A percentile compares a stretch with the other conserved stretches of the same genome.
These are phyloP conservation scores for Arion vulgaris DNA, from an alignment of 1,140 invertebrate genomes.

Conservation along the genomic window DNA sequence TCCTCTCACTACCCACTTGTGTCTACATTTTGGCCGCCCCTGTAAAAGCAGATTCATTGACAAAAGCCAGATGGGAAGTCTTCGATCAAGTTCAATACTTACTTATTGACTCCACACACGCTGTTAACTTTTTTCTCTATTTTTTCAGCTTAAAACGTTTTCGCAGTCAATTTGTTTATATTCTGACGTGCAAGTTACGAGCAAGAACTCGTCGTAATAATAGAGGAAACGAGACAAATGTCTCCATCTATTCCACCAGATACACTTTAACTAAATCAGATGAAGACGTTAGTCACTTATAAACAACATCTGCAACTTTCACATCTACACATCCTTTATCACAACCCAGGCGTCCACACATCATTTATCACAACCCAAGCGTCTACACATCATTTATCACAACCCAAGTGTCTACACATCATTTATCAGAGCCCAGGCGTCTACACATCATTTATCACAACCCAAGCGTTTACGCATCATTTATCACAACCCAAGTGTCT, in stretches of 20 bases:
- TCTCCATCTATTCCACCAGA: not conserved
- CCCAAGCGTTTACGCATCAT: no score
- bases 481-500: no score
- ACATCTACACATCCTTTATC: no score
- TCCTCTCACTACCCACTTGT: conserved; percentile 43
- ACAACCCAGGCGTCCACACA: no score
- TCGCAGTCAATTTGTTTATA: conserved; percentile 36
- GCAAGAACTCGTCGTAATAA: not conserved
- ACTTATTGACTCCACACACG: conserved; percentile 42
- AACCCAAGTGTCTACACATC: no score
- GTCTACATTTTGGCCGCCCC: conserved; percentile 18
- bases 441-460: no score
- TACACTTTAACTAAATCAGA: conserved; percentile 11
- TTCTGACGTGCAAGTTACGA: conserved; percentile 13
- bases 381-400: no score
- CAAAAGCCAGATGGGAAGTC: not conserved
- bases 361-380: no score
- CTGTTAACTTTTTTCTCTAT: conserved; percentile 50
- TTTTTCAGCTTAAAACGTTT: conserved; percentile 42
- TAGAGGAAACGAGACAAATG: not conserved
- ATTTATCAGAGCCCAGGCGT: no score
- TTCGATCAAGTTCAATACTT: conserved; percentile 37
- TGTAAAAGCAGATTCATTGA: not conserved
- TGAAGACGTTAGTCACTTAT: conserved; percentile 3
- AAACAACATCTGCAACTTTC: no score